phyloP scores from a whole-genome alignment of 2,113 vertebrate genomes.

The Urocitellus parryii region DNA sequence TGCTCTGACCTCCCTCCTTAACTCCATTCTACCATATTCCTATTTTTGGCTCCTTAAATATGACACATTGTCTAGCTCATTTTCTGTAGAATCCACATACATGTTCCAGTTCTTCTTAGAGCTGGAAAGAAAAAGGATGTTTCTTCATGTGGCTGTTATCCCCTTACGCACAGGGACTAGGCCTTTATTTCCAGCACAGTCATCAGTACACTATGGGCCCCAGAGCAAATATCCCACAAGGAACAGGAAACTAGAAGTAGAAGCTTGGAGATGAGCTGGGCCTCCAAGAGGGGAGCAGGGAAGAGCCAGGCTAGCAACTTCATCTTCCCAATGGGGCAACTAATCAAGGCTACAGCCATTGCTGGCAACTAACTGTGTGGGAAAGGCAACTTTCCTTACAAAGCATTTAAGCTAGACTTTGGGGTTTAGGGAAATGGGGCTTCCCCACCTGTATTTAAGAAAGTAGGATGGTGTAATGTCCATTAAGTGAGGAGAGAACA shows the following conservation, averaged over 20 bases:
- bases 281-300: not conserved
- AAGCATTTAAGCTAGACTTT: too few relatives aligned
- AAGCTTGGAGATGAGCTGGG: not conserved
- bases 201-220: not conserved
- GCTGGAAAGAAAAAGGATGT: too few relatives aligned
- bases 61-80: not conserved
- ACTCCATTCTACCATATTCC: not conserved
- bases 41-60: not conserved
- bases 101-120: too few relatives aligned
- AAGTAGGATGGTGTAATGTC: too few relatives aligned
- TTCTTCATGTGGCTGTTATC: too few relatives aligned
- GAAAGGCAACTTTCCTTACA: not conserved
- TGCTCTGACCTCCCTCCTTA: not conserved
- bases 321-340: not conserved
- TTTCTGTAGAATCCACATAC: not conserved
- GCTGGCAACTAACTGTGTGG: rapidly evolving
- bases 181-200: too few relatives aligned
- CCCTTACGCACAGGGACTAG: too few relatives aligned
- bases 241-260: not conserved
- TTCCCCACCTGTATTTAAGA: too few relatives aligned
- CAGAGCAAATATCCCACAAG: not conserved
- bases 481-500: too few relatives aligned
- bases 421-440: too few relatives aligned
- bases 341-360: not conserved
- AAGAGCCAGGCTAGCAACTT: not conserved